Base-by-base conservation (phyloP, 1,140 invertebrate species). In the Hesperophylax magnus region DNA sequence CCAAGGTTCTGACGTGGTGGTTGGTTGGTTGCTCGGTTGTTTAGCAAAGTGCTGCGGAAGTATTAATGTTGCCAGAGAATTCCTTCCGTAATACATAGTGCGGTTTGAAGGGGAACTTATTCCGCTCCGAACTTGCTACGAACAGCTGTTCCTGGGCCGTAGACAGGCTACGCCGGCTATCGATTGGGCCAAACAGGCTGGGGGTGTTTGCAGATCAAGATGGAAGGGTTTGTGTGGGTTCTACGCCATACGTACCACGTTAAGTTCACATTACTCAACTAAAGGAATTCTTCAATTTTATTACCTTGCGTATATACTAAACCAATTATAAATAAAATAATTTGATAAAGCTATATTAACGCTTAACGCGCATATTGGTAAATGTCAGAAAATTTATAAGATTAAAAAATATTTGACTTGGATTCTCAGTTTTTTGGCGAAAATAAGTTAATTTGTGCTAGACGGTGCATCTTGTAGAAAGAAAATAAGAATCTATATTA, bases 81-180 rank as follows among this genome's bases (percentile, higher is more conserved):
- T 67, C 65, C 22, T 65, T 17, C 22, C 18, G 24, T 22, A n/a
- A n/a, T n/a, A n/a, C n/a, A n/a, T n/a, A 5, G 54, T 65, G 8
- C 22, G 17, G 7, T 14, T 27, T 22, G 18, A 60, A 39, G 34
- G 18, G 56, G 20, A 65, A 65, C 61, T 71, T 71, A 20, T 4
- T 27, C 17, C 20, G 63, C 69, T 67, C 17, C 15, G 24, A 67
- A 27, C n/a, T 52, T 24, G 20, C 20, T n/a, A 15, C 34, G 24
- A 72, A 53, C 69, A 72, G 69, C 69, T 72, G 69, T 72, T 72
- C 39, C 9, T 22, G 47, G n/a, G 17, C 15, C 65, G 65, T 72
- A 72, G 39, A 53, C 69, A 47, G 69, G 69, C 69, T 53, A 72
- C 39, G 69, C 69, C 69, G 69, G 47, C n/a, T 72, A 72, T 72